Conservation (phyloP, 30 jellyfish, hydroid and myxozoan species). For the Clytia hemisphaerica region DNA sequence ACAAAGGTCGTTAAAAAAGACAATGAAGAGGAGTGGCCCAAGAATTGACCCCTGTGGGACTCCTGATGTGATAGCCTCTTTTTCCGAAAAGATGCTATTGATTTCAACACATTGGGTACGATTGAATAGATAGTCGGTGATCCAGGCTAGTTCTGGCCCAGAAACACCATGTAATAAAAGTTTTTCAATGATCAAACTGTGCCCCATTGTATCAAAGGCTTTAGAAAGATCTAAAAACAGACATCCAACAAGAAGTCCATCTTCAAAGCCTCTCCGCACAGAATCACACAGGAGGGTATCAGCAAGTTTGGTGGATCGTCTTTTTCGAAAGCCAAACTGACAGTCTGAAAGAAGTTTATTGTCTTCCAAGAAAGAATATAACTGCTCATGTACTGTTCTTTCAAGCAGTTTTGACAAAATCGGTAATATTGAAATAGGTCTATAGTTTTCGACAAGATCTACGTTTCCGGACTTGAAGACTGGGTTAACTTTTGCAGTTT, state of each 20-base stretch:
- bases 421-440: slow-evolving; percentile 73
- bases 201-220: slow-evolving; percentile 59
- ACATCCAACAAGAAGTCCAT: slow-evolving; percentile 62
- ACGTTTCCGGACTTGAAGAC: slow-evolving; percentile 4
- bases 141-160: no score
- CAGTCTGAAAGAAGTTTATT: slow-evolving; percentile 45
- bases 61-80: neutral
- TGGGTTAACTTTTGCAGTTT: slow-evolving; percentile 41
- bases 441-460: slow-evolving; percentile 41
- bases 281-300: slow-evolving; percentile 45
- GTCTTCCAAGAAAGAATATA: slow-evolving; percentile 44
- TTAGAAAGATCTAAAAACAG: slow-evolving; percentile 48
- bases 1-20: neutral
- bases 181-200: slow-evolving; percentile 23
- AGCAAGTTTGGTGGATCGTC: slow-evolving; percentile 50
- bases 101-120: slow-evolving; percentile 14
- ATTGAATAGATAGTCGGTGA: slow-evolving; percentile 54
- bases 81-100: neutral
- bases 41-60: neutral
- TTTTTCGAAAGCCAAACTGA: slow-evolving; percentile 54
- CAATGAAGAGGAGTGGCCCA: neutral
- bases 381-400: slow-evolving; percentile 56
- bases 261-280: slow-evolving; percentile 41
- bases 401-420: slow-evolving; percentile 37
- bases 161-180: no score